A percentile compares a stretch with the other conserved stretches of the same genome.
Conservation (phyloP, 2,797 vertebrate species). For the Hybognathus amarus region DNA sequence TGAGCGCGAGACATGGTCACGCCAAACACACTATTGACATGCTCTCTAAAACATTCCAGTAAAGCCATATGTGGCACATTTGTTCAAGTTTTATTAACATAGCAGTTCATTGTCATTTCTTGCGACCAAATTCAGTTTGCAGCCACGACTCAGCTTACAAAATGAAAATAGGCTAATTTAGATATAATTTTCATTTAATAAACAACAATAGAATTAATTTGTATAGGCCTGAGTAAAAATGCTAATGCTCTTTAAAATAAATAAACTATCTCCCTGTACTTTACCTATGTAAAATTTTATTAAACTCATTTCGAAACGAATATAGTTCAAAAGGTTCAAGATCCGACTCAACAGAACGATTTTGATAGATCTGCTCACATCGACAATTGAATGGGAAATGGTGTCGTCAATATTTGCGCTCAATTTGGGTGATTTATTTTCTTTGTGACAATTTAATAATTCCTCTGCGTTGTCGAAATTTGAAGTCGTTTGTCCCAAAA, state of each 20-base stretch:
- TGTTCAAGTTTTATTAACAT: not conserved
- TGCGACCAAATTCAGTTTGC: not conserved
- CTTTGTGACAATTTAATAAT: not conserved
- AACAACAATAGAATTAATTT: not conserved
- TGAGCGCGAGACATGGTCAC: constrained; percentile 66
- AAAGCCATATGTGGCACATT: constrained; percentile 18
- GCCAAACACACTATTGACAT: constrained; percentile 10
- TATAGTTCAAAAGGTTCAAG: not conserved
- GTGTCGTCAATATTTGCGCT: not conserved
- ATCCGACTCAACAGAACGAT: not conserved
- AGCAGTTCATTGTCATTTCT: not conserved
- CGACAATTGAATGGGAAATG: not conserved
- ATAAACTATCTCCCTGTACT: not conserved
- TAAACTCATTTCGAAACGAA: not conserved
- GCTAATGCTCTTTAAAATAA: not conserved
- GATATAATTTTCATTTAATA: not conserved
- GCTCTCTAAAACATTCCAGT: constrained; percentile 12
- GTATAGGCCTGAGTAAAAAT: not conserved
- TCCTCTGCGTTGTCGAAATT: not conserved
- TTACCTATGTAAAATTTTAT: not conserved
- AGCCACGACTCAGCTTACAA: not conserved
- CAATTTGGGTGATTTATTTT: not conserved
- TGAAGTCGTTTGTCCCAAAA: not conserved
- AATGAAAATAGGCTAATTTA: not conserved
- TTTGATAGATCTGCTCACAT: not conserved